Evolutionary conservation across 1,140 invertebrate genomes (phyloP).

Genomic region (Oryzaephilus surinamensis): DNA sequence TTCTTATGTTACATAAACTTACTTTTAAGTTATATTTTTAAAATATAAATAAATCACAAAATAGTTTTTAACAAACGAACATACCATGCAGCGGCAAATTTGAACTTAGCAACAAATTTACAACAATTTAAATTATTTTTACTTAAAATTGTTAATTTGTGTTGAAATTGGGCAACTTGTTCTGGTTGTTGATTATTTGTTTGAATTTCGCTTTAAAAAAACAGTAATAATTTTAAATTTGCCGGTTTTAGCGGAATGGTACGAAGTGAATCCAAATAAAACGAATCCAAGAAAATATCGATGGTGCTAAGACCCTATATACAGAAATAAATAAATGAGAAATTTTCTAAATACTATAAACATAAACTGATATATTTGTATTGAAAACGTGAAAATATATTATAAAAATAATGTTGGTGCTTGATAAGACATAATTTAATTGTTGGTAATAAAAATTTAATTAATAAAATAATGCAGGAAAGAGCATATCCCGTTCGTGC

Average conservation of each 20-base stretch:
- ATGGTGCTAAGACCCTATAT: constrained; percentile 9
- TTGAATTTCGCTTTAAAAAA: too few species aligned
- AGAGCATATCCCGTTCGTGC: constrained; percentile 6
- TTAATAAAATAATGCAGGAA: constrained; percentile 15
- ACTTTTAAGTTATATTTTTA: too few species aligned
- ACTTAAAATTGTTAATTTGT: too few species aligned
- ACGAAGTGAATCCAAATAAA: not conserved
- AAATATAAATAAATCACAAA: too few species aligned
- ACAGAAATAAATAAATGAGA: constrained; percentile 11
- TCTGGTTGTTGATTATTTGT: too few species aligned
- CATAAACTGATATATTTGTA: not conserved
- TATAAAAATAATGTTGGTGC: constrained; percentile 3
- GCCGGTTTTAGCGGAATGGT: not conserved
- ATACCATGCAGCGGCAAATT: too few species aligned
- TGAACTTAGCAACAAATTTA: too few species aligned
- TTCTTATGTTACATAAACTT: too few species aligned
- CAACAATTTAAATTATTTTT: too few species aligned
- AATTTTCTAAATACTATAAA: constrained; percentile 7
- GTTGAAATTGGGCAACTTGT: not conserved
- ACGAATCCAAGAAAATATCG: constrained; percentile 12
- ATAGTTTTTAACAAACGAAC: too few species aligned
- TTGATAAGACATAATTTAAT: constrained; percentile 6
- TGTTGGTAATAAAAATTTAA: constrained; percentile 6
- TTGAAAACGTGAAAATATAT: not conserved
- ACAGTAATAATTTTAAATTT: constrained; percentile 2